These are phyloP conservation scores for Ceratotherium simum DNA, from an alignment of 2,113 vertebrate genomes.

Conservation along the genomic window DNA sequence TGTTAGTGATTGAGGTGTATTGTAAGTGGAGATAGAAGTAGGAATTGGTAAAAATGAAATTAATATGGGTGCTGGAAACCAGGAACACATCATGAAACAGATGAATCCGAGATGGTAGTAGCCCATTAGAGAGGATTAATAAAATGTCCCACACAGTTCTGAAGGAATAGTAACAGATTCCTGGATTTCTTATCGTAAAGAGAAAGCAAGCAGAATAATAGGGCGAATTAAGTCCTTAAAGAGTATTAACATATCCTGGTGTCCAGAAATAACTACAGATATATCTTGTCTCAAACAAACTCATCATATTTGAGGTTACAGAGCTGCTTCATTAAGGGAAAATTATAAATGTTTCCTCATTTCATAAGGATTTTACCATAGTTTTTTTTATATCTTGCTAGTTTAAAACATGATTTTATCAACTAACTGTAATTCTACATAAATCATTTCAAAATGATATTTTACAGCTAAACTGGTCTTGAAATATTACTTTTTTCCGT, in stretches of 20 bases:
- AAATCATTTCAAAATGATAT: constrained; percentile 35
- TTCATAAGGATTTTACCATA: constrained; percentile 12
- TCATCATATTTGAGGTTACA: background rate
- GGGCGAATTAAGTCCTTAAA: background rate
- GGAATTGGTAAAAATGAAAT: constrained; percentile 10
- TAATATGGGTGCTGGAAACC: background rate
- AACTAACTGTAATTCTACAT: constrained; percentile 4
- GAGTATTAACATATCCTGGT: background rate
- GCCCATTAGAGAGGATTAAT: background rate
- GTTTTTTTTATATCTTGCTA: background rate
- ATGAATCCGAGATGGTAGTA: background rate
- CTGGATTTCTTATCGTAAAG: background rate
- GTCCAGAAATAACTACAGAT: background rate
- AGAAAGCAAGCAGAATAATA: background rate
- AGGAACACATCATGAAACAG: background rate
- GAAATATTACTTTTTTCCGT: constrained; percentile 2
- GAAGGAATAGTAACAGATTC: background rate
- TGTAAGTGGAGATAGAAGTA: background rate
- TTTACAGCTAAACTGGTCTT: background rate
- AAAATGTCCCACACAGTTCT: background rate
- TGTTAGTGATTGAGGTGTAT: background rate
- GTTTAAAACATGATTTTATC: constrained; percentile 53
- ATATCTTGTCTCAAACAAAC: background rate
- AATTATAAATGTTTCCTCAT: background rate
- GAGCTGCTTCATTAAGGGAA: background rate